Conservation (phyloP, 2,888 invertebrate genomes). For the Heliconius cydno region DNA sequence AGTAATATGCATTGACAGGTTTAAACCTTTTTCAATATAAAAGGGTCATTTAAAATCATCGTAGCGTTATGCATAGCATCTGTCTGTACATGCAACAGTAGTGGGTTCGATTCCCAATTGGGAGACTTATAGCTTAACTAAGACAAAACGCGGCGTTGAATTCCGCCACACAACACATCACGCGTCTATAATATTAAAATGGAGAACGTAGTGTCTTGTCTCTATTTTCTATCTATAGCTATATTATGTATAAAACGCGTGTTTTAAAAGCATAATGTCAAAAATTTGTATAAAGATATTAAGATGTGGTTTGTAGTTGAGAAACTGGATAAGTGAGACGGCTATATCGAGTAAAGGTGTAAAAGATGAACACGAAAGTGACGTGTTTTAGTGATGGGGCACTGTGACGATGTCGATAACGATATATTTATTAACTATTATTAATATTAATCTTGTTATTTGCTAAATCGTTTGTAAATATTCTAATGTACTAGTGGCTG, state of each 20-base stretch:
- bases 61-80: too few species aligned
- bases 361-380: slow-evolving; percentile 82
- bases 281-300: slow-evolving; percentile 29
- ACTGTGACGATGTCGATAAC: slow-evolving; percentile 13
- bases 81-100: neutral
- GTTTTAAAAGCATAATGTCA: slow-evolving; percentile 32
- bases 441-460: too few species aligned
- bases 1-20: slow-evolving; percentile 57
- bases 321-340: slow-evolving; percentile 54
- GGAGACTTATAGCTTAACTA: neutral
- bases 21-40: slow-evolving; percentile 52
- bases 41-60: slow-evolving; percentile 33
- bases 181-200: neutral
- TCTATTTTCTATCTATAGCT: neutral
- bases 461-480: too few species aligned
- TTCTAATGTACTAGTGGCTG: too few species aligned
- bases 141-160: neutral
- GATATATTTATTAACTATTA: neutral
- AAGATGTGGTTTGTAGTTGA: slow-evolving; percentile 45
- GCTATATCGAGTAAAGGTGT: slow-evolving; percentile 69
- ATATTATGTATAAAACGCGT: neutral
- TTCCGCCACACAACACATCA: neutral
- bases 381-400: slow-evolving; percentile 68
- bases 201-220: slow-evolving; percentile 33
- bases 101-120: neutral